These are phyloP conservation scores for Nibea coibor DNA, from an alignment of 2,113 vertebrate genomes.

Conservation along the genomic window DNA sequence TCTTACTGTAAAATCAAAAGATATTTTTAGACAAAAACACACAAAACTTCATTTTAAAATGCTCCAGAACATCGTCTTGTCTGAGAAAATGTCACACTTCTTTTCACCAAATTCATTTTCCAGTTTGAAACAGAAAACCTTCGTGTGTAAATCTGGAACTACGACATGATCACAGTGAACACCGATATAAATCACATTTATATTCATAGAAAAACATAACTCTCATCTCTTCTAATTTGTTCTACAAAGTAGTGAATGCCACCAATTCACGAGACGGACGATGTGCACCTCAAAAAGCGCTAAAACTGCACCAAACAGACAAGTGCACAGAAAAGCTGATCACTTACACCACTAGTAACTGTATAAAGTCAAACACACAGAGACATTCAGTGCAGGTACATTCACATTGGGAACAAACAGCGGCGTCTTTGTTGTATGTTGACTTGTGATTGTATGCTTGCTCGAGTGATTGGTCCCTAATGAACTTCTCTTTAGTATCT, in stretches of 20 bases:
- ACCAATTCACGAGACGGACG: conserved; percentile 55
- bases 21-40: not conserved
- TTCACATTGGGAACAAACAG: conserved; percentile 71
- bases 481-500: conserved; percentile 32
- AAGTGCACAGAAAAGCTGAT: conserved; percentile 45
- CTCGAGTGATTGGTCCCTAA: conserved; percentile 48
- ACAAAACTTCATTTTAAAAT: not conserved
- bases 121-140: not conserved
- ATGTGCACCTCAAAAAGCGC: conserved; percentile 64
- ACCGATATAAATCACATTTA: conserved; percentile 72
- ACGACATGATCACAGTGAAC: conserved; percentile 80
- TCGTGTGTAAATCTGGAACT: conserved; percentile 36
- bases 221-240: conserved; percentile 27
- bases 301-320: conserved; percentile 61
- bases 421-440: not conserved
- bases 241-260: conserved; percentile 49
- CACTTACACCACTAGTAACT: conserved; percentile 35
- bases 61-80: not conserved
- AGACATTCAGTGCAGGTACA: conserved; percentile 70
- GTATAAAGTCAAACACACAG: conserved; percentile 28
- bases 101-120: not conserved
- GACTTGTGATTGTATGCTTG: conserved; percentile 25
- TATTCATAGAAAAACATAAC: conserved; percentile 60
- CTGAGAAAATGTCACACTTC: not conserved
- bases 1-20: not conserved